phyloP scores from a whole-genome alignment of 2,797 vertebrate genomes.

The Heterohyrax brucei region DNA sequence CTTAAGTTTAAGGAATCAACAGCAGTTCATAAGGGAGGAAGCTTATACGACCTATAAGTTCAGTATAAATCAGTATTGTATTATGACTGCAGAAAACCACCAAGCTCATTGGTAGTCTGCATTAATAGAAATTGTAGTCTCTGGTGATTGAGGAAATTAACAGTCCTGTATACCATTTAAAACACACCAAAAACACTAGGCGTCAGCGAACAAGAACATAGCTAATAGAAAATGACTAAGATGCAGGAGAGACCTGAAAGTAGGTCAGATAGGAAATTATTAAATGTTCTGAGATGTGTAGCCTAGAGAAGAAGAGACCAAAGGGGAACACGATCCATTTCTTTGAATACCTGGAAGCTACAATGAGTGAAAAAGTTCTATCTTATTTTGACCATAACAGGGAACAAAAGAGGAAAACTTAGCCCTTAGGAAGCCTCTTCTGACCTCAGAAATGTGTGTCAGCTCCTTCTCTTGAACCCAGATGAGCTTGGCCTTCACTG shows the following conservation, averaged over 20 bases:
- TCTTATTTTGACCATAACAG: background rate
- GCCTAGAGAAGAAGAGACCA: background rate
- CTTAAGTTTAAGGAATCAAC: slow-evolving; percentile 65
- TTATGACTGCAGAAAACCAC: background rate
- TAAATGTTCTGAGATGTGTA: background rate
- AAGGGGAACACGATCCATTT: background rate
- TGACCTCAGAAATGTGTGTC: background rate
- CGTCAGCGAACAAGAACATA: background rate
- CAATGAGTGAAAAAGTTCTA: background rate
- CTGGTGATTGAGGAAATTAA: slow-evolving; percentile 36
- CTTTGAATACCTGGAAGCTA: background rate
- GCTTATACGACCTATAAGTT: slow-evolving; percentile 31
- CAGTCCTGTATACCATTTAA: background rate
- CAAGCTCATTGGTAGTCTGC: background rate
- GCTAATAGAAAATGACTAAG: background rate
- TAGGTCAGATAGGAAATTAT: background rate
- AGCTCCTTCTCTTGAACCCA: background rate
- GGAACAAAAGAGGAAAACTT: background rate
- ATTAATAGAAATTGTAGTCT: background rate
- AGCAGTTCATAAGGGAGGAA: slow-evolving; percentile 43
- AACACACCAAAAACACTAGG: background rate
- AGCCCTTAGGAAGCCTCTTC: background rate
- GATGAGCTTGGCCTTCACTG: background rate
- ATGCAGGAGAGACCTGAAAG: background rate
- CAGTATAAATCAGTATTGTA: slow-evolving; percentile 43